These are phyloP conservation scores for Sander lucioperca DNA, from an alignment of 2,113 vertebrate species.

Conservation along the genomic window DNA sequence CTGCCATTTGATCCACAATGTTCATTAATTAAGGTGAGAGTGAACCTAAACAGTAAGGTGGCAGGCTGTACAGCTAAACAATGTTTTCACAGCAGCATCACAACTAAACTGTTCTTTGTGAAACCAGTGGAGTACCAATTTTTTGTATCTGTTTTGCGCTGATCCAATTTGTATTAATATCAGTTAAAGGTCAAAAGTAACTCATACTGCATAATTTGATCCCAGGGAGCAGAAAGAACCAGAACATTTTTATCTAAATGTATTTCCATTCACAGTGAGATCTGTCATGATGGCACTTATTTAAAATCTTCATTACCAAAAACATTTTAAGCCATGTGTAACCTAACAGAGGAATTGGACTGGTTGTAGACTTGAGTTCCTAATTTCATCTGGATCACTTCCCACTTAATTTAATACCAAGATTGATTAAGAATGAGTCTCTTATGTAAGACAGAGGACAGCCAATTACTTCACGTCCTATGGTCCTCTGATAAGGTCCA, in stretches of 20 bases:
- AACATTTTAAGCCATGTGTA: neutral
- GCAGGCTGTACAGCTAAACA: too few relatives aligned
- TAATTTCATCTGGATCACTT: neutral
- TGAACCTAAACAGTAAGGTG: too few relatives aligned
- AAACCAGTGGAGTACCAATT: too few relatives aligned
- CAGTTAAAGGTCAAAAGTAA: neutral
- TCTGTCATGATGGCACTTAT: neutral
- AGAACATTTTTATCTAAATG: neutral
- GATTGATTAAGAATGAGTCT: neutral
- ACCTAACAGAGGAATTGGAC: neutral
- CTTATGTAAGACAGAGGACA: too few relatives aligned
- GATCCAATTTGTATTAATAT: too few relatives aligned
- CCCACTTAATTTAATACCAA: neutral
- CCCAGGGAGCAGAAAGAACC: neutral
- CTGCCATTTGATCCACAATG: too few relatives aligned
- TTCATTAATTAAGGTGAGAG: too few relatives aligned
- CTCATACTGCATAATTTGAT: neutral
- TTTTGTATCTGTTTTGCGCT: too few relatives aligned
- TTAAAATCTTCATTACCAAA: neutral
- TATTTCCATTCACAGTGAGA: neutral
- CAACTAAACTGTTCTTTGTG: too few relatives aligned
- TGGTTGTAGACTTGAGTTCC: slow-evolving; percentile 1
- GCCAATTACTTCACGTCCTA: too few relatives aligned
- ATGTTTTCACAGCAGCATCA: too few relatives aligned
- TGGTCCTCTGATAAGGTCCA: too few relatives aligned